phyloP scores from a whole-genome alignment of 1,140 invertebrate genomes.

The Drosophila biarmipes region DNA sequence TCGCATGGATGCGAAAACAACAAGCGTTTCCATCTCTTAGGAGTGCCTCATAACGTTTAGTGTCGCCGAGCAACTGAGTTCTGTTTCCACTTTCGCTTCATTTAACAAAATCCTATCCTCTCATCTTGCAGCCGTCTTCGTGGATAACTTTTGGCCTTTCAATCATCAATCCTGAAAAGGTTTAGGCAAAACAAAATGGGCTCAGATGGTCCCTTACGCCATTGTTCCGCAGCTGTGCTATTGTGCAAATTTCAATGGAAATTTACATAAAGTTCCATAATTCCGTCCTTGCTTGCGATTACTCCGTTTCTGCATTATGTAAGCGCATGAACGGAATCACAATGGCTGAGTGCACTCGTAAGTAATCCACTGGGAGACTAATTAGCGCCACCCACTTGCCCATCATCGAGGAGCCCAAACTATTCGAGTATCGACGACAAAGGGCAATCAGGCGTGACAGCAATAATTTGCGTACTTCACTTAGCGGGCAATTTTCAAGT shows the following conservation, averaged over 20 bases:
- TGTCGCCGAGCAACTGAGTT: background rate
- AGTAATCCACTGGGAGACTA: constrained; percentile 3
- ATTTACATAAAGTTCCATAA: background rate
- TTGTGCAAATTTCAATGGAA: constrained; percentile 1
- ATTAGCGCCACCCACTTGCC: constrained; percentile 11
- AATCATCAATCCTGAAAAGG: constrained; percentile 33
- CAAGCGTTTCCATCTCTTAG: constrained; percentile 2
- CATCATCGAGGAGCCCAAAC: constrained; percentile 1
- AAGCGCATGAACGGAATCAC: background rate
- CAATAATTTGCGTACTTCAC: constrained; percentile 32
- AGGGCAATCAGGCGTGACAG: constrained; percentile 14
- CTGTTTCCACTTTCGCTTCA: constrained; percentile 5
- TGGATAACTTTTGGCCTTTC: constrained; percentile 45
- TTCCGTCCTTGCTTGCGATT: constrained; percentile 10
- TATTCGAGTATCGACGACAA: constrained; percentile 27
- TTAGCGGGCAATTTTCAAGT: constrained; percentile 43
- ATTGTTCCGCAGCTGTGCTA: background rate
- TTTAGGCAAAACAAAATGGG: constrained; percentile 14
- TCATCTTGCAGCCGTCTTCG: constrained; percentile 19
- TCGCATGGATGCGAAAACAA: constrained; percentile 18
- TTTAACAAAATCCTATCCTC: constrained; percentile 11
- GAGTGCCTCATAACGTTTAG: background rate
- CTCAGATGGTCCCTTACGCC: constrained; percentile 1
- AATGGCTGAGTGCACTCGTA: background rate
- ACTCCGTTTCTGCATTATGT: constrained; percentile 11